phyloP scores from a whole-genome alignment of 1,140 invertebrate genomes.

The Camponotus vicinus region DNA sequence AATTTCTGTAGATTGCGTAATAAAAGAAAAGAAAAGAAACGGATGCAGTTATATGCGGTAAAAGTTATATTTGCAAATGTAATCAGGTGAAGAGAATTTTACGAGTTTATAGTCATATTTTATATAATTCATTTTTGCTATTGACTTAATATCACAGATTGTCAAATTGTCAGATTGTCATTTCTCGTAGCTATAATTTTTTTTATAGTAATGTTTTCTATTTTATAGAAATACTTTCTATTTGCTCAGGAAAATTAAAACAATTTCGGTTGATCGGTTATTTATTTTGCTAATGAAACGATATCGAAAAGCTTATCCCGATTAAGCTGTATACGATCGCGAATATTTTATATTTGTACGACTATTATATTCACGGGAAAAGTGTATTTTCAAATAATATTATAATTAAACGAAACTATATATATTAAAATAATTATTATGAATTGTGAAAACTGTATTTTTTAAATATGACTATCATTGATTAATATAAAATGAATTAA shows the following conservation, averaged over 20 bases:
- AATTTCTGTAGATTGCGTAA: not conserved
- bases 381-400: too few relatives aligned
- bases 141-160: not conserved
- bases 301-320: constrained; percentile 69
- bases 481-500: too few relatives aligned
- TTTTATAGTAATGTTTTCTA: not conserved
- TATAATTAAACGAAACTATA: too few relatives aligned
- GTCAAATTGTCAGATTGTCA: not conserved
- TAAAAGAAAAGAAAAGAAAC: not conserved
- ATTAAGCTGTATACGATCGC: constrained; percentile 66
- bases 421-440: too few relatives aligned
- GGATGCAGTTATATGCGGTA: not conserved
- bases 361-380: too few relatives aligned
- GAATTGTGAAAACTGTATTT: too few relatives aligned
- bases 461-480: too few relatives aligned
- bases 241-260: constrained; percentile 58
- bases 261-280: constrained; percentile 31
- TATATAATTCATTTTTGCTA: constrained; percentile 6
- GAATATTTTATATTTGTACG: not conserved
- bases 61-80: not conserved
- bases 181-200: not conserved
- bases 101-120: too few relatives aligned
- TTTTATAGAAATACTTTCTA: too few relatives aligned
- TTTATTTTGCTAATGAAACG: constrained; percentile 63
- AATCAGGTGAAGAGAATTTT: too few relatives aligned